Evolutionary conservation across 2,113 vertebrate species (phyloP).

Genomic region (Murina feae): DNA sequence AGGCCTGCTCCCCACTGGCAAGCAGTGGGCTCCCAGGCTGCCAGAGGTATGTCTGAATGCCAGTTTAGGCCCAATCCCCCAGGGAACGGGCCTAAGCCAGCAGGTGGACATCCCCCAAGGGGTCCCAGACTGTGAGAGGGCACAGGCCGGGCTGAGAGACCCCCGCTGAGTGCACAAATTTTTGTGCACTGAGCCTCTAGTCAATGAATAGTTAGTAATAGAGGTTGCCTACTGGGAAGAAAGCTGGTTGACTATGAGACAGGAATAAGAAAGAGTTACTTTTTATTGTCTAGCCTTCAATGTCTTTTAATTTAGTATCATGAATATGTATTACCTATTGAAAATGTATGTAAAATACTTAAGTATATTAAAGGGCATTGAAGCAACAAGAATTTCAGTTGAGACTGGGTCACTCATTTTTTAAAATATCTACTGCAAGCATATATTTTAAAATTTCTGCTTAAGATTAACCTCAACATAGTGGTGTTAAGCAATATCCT

Average conservation of each 20-base stretch:
- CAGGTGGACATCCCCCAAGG: too few relatives aligned
- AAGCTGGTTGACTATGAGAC: not conserved
- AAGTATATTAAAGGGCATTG: not conserved
- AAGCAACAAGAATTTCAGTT: not conserved
- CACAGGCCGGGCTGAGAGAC: too few relatives aligned
- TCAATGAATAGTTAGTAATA: too few relatives aligned
- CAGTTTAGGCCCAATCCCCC: too few relatives aligned
- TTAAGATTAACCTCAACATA: not conserved
- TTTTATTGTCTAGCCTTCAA: not conserved
- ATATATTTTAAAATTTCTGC: not conserved
- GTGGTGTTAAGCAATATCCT: not conserved
- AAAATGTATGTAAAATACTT: conserved; percentile 20
- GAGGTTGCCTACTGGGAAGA: not conserved
- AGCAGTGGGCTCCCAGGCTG: too few relatives aligned
- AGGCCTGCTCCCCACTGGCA: too few relatives aligned
- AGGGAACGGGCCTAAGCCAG: too few relatives aligned
- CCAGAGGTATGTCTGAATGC: too few relatives aligned
- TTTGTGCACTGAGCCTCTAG: too few relatives aligned
- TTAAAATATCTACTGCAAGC: not conserved
- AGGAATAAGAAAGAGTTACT: not conserved
- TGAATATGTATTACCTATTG: not conserved
- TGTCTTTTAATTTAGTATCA: not conserved
- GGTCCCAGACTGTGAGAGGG: too few relatives aligned
- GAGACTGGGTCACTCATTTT: not conserved
- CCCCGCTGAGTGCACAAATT: too few relatives aligned